phyloP scores from a whole-genome alignment of 2,113 vertebrate genomes.

The Callionymus lyra region DNA sequence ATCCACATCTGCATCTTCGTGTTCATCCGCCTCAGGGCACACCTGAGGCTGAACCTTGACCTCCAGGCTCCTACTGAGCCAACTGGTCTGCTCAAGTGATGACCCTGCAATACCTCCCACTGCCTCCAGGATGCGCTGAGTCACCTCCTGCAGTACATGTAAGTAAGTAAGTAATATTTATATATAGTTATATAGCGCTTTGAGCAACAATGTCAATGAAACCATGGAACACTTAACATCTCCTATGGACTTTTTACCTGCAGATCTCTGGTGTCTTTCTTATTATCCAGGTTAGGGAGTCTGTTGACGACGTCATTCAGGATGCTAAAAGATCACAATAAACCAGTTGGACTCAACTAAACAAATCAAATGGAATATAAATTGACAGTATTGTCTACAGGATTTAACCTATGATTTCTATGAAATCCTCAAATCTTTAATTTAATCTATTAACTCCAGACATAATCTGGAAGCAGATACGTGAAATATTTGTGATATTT shows the following conservation, averaged over 20 bases:
- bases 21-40: conserved; percentile 70
- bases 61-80: conserved; percentile 93
- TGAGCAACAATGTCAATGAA: background rate
- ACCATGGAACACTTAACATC: too few relatives aligned
- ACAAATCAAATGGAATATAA: too few relatives aligned
- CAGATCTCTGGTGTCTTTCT: conserved; percentile 87
- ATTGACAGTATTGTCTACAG: too few relatives aligned
- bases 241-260: conserved; percentile 78
- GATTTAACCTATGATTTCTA: too few relatives aligned
- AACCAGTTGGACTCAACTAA: background rate
- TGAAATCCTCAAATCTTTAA: too few relatives aligned
- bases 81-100: conserved; percentile 94
- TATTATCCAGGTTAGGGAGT: conserved; percentile 84
- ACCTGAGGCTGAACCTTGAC: conserved; percentile 94
- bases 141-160: conserved; percentile 79
- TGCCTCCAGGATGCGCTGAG: conserved; percentile 86
- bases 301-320: conserved; percentile 88
- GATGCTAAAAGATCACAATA: conserved; percentile 64
- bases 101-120: conserved; percentile 88
- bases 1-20: conserved; percentile 60
- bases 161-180: too few relatives aligned
- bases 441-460: too few relatives aligned
- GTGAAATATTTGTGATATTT: too few relatives aligned
- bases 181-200: background rate
- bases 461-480: too few relatives aligned